Base-by-base conservation (phyloP, 2,888 invertebrate species). In the Tolmerus cingulatus region DNA sequence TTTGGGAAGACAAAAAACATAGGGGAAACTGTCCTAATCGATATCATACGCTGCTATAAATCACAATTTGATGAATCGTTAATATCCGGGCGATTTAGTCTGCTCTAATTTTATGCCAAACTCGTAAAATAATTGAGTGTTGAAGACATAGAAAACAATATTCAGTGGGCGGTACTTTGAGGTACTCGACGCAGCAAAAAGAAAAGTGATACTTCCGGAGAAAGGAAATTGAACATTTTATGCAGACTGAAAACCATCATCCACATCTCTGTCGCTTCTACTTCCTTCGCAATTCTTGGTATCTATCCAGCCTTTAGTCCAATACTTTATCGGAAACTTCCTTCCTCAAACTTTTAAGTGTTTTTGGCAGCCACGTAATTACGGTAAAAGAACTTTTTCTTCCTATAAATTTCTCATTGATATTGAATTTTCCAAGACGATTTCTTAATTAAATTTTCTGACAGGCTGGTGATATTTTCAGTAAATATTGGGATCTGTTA, bases 391-490 rank as follows among this genome's bases (percentile, higher is more conserved):
- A 85, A 66, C 34, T 74, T 74, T 27, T 74, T 1, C 46, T 43
- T 9, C 76, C 27, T 23, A 85, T 46, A 74, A 85, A 85, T 74
- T 74, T 85, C 46, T 5, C 74, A 43, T 74, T 85, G 85, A 85
- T 74, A 40, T 74, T 74, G 30, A 85, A 85, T 85, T 85, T 84
- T 46, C 74, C 19, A 46, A 27, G 23, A 85, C 27, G 74, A n/a
- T 85, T 85, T 85, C 74, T 74, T 46, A 85, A 85, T 85, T 85
- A 85, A 85, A 85, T 74, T 85, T 85, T 74, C 46, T 46, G 46
- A 57, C 40, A 74, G 46, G 5, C 46, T 43, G 85, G 27, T 85
- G 74, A 85, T 30, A 74, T 46, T 37, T 23, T 46, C 30, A 30
- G 46, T 85, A 74, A 85, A 85, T 85, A 85, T 37, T 74, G 85